Evolutionary conservation across 1,140 invertebrate species (phyloP).

Genomic region (Elysia chlorotica): DNA sequence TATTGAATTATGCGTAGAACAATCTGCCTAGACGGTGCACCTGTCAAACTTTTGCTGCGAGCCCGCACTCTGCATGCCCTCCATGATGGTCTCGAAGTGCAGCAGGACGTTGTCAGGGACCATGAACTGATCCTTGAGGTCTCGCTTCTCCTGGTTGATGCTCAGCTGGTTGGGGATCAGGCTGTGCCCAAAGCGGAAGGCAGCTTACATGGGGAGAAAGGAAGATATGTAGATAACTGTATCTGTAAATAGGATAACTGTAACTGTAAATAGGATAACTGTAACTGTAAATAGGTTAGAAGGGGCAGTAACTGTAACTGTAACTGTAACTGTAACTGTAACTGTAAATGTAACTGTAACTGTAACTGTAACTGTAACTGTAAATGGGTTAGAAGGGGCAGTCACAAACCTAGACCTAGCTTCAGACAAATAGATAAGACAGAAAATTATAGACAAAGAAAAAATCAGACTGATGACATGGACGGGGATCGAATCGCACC

Average conservation of each 20-base stretch:
- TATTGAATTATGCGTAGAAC: no score
- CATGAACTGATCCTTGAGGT: slow-evolving; percentile 30
- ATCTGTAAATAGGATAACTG: background rate
- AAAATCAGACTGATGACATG: no score
- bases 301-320: background rate
- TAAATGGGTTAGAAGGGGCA: no score
- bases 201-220: slow-evolving; percentile 50
- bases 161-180: slow-evolving; percentile 52
- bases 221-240: background rate
- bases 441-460: no score
- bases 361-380: no score
- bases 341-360: no score
- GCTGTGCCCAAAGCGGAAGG: slow-evolving; percentile 71
- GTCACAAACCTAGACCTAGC: no score
- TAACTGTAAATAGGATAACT: background rate
- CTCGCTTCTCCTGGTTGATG: slow-evolving; percentile 15
- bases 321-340: background rate
- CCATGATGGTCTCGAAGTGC: background rate
- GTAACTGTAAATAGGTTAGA: background rate
- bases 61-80: background rate
- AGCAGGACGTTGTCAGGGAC: slow-evolving; percentile 28
- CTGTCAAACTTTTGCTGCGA: background rate
- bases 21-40: no score
- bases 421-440: no score
- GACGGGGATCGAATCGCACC: no score